These are phyloP conservation scores for Amphiduros pacificus DNA, from an alignment of 2,888 invertebrate species.

Conservation along the genomic window DNA sequence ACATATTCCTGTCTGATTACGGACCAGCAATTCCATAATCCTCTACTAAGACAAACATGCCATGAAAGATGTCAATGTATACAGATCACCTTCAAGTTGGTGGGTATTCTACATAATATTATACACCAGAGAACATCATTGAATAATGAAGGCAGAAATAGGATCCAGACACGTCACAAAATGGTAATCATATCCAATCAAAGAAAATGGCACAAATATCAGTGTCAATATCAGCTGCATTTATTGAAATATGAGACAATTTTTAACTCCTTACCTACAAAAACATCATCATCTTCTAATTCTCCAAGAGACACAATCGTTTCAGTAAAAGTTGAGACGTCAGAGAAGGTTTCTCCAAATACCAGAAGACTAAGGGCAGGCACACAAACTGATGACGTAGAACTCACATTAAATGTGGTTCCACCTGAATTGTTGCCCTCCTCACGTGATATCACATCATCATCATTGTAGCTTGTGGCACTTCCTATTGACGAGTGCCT, in stretches of 20 bases:
- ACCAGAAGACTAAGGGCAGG: background rate
- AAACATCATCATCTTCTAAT: background rate
- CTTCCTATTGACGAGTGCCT: background rate
- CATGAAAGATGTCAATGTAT: no score
- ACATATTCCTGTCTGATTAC: no score
- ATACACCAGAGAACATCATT: no score
- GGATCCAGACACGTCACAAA: background rate
- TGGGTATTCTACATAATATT: no score
- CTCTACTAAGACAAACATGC: no score
- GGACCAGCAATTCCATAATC: no score
- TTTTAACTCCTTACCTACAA: background rate
- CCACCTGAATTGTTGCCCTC: background rate
- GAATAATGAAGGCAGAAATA: background rate
- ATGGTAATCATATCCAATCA: background rate
- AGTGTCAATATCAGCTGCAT: background rate
- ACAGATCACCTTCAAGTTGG: no score
- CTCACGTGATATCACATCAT: background rate
- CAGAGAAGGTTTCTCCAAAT: background rate
- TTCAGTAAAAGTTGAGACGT: background rate
- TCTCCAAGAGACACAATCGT: background rate
- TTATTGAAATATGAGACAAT: background rate
- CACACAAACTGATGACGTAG: background rate
- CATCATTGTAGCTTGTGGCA: background rate
- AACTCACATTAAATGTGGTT: background rate
- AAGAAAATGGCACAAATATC: background rate